Evolutionary conservation across 2,888 invertebrate genomes (phyloP), one percentile per base, ranked within the genome.

Genomic region (Hylaea fasciaria): DNA sequence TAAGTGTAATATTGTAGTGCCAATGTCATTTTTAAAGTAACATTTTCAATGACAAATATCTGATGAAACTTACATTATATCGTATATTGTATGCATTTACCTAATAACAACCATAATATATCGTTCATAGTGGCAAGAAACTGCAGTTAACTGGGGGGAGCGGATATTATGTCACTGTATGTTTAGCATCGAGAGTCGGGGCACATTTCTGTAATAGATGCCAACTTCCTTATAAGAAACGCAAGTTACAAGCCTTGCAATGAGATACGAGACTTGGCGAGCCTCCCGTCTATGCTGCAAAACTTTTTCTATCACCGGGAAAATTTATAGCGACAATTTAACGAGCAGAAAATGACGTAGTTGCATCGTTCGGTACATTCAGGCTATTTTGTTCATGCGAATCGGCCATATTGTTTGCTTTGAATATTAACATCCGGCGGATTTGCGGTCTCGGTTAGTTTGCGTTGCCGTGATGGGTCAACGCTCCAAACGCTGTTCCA

Each of bases 261-360:
- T 58, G 58, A 13, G 64, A 65, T 62, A 59, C 57, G 28, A 41
- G 64, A 74, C 77, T 82, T 78, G 80, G 77, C 80, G 80, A 58
- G 53, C 62, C 16, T 10, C 70, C 68, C 72, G 65, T 72, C 71
- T 69, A 68, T 72, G 66, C 65, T 68, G 63, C 68, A 71, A 79
- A 87, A 87, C 72, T 87, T 87, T 86, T 86, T 86, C 87, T 85
- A 86, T 86, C 82, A 82, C 69, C 73, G 70, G 69, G 72, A 68
- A 77, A 83, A 86, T 84, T 83, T 84, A 84, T 84, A 72, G 80
- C 77, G 78, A 82, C 83, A 83, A 82, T 85, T 82, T 80, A 71
- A 71, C 75, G 65, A 68, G 68, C 63, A 54, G 35, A 71, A 69
- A 71, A 77, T 80, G 68, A 65, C 64, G 66, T 41, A 45, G 32